Evolutionary conservation across 1,140 invertebrate species (phyloP).

Genomic region (Ylistrum balloti): DNA sequence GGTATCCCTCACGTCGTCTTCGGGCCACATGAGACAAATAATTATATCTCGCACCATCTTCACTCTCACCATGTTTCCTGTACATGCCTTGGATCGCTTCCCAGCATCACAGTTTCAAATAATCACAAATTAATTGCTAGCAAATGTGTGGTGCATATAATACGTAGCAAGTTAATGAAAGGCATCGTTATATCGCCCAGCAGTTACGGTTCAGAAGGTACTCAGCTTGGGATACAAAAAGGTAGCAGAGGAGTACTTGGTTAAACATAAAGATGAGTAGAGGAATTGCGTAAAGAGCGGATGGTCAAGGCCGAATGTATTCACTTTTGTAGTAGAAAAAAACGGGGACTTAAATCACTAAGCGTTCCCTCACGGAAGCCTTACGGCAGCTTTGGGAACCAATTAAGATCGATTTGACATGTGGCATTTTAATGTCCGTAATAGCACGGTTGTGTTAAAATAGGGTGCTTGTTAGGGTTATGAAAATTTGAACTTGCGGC

Average conservation of each 20-base stretch:
- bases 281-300: too few relatives aligned
- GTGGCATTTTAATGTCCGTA: constrained; percentile 3
- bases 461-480: neutral
- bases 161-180: neutral
- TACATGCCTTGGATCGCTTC: constrained; percentile 23
- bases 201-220: neutral
- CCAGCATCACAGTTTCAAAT: constrained; percentile 33
- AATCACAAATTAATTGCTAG: constrained; percentile 26
- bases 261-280: neutral
- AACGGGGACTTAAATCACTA: neutral
- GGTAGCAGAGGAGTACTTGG: neutral
- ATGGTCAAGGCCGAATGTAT: too few relatives aligned
- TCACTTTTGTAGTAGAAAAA: neutral
- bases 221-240: neutral
- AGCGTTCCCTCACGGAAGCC: neutral
- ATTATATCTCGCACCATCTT: neutral
- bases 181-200: neutral
- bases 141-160: constrained; percentile 12
- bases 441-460: neutral
- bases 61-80: neutral
- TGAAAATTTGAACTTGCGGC: too few relatives aligned
- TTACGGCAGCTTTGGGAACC: too few relatives aligned
- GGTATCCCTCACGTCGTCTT: neutral
- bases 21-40: neutral
- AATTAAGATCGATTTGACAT: neutral